Conservation (phyloP, 2,113 vertebrate genomes). For the Toxotes chatareus region DNA sequence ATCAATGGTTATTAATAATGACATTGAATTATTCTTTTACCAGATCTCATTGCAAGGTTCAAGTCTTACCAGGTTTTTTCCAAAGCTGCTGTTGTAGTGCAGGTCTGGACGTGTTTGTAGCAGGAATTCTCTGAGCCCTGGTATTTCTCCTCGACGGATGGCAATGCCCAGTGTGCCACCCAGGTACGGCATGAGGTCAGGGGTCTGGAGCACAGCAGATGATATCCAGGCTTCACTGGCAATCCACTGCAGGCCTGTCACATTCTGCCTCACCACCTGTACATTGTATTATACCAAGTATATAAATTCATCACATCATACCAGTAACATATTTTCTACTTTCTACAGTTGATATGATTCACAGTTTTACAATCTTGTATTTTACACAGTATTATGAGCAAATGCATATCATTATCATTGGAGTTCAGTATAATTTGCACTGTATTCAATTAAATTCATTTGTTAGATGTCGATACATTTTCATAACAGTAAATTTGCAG, state of each 20-base stretch:
- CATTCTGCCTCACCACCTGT: slow-evolving; percentile 51
- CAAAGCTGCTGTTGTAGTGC: not conserved
- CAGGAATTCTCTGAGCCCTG: too few relatives aligned
- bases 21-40: not conserved
- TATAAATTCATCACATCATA: not conserved
- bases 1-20: too few relatives aligned
- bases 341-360: not conserved
- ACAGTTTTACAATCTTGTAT: not conserved
- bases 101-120: too few relatives aligned
- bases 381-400: not conserved
- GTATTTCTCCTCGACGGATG: too few relatives aligned
- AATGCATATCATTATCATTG: not conserved
- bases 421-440: too few relatives aligned
- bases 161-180: too few relatives aligned
- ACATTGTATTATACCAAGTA: not conserved
- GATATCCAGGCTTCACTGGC: slow-evolving; percentile 67
- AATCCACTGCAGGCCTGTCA: slow-evolving; percentile 70
- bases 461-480: too few relatives aligned
- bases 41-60: not conserved
- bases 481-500: too few relatives aligned
- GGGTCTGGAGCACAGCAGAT: slow-evolving; percentile 48
- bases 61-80: slow-evolving; percentile 40
- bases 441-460: too few relatives aligned
- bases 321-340: not conserved
- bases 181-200: slow-evolving; percentile 46